Evolutionary conservation across 2,797 vertebrate species (phyloP).

Genomic region (Pristis pectinata): DNA sequence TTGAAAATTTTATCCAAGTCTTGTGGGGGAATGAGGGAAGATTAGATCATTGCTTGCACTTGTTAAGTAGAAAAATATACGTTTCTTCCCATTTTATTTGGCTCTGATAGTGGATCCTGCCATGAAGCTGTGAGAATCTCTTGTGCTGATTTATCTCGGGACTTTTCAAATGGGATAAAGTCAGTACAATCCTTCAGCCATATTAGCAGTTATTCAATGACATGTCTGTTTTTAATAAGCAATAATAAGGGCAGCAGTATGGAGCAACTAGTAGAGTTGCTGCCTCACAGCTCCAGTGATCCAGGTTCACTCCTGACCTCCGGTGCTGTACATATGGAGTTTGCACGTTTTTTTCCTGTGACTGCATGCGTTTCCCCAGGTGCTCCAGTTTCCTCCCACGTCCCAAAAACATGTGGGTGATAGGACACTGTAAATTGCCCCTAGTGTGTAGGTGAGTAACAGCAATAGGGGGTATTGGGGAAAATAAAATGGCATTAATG

Average conservation of each 20-base stretch:
- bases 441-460: no score
- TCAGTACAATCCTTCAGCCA: background rate
- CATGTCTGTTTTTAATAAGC: constrained; percentile 1
- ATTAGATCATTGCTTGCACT: background rate
- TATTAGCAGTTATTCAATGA: background rate
- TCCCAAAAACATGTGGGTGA: no score
- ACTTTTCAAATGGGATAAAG: background rate
- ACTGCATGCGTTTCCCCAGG: no score
- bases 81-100: background rate
- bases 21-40: background rate
- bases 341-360: no score
- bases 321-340: no score
- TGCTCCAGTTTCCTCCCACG: no score
- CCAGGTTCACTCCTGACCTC: no score
- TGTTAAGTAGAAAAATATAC: background rate
- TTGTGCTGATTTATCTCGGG: background rate
- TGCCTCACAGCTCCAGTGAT: no score
- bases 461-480: no score
- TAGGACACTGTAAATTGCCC: no score
- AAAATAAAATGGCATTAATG: no score
- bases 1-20: background rate
- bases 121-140: background rate
- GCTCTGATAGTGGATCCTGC: background rate
- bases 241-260: background rate
- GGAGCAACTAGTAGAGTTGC: background rate